Evolutionary conservation across 2,888 invertebrate genomes (phyloP), one percentile per base, ranked within the genome.

Genomic region (Ennomos fuscantarius): DNA sequence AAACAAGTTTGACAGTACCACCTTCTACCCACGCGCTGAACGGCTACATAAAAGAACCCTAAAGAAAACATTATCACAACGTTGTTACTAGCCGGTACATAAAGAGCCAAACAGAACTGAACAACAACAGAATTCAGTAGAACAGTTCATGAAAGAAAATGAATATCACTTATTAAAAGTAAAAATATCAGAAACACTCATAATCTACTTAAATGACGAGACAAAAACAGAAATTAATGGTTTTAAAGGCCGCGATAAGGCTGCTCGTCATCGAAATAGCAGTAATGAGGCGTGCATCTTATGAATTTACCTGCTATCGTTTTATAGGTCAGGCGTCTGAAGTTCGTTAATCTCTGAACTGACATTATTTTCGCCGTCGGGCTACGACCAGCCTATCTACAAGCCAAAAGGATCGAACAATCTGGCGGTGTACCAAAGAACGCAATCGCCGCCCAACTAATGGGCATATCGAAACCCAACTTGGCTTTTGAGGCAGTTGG

Each of bases 361-460:
- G 89, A 89, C 89, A 89, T 91, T 90, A 91, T 88, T 90, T 87
- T 87, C 79, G 82, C 83, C 83, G 56, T 44, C 79, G 84, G 81
- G 82, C 82, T 81, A 79, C 79, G 78, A 84, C 79, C 81, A 80
- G 79, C 79, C 80, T 84, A 88, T 87, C 88, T 85, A 89, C 86
- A 88, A 85, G 91, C 91, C 91, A 92, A 91, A 89, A 90, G 89
- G 89, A 88, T 87, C 86, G 85, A 82, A 80, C 83, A 82, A 90
- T 91, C 89, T 92, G 92, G 92, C 91, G 74, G 79, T 79, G 89
- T 89, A 90, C 91, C 91, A 92, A 92, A 81, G 91, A 90, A 92
- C 90, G 92, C 85, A 81, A 81, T 78, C 76, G 82, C 78, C 79
- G 84, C 78, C 79, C 83, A 84, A 86, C 88, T 87, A 88, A 87